Evolutionary conservation across 2,113 vertebrate genomes (phyloP), one percentile per base, ranked within the genome.

Genomic region (Protomyctophum bolini): DNA sequence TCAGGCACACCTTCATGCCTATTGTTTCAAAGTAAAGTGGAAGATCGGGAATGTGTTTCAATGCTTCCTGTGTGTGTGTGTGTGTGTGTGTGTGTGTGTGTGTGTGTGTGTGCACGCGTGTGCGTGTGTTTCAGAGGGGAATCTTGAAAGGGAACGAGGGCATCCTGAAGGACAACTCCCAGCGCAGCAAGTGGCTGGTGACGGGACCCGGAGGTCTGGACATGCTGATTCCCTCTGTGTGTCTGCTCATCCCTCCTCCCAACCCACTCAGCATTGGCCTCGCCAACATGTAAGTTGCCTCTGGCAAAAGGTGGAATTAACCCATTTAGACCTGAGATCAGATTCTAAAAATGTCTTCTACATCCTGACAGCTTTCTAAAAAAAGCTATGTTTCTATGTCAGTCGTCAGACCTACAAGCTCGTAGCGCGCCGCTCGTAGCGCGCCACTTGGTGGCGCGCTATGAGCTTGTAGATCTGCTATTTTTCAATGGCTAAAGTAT

Each of bases 161-260:
- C 29, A 98, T 99, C 80, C 91, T 99, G 79, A 97, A 96, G 76
- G 96, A 99, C 80, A 99, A 98, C 87, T 93, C 93, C 0, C 96
- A 99, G 78, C 97, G 98, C 83, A 98, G 96, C 93, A 98, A 98
- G 90, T 99, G 98, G 98, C 91, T 93, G 0, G 98, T 98, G 89
- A 97, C 96, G 0, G 98, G 98, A 62, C 98, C 98, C 0, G 98
- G 98, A 45, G 98, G 97, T 8, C 91, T 99, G 33, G 96, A 98
- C 69, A 99, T 99, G 98, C 66, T 95, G 4, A 95, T 99, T 11
- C 97, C 98, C 4, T 98, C 98, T 0, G 97, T 99, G 68, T 94
- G 96, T 68, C 93, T 99, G 45, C 91, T 97, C 79, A 94, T 99
- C 65, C 97, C 98, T 8, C 97, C 98, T 2, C 97, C 95, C 0